Base-by-base conservation (phyloP, 2,113 vertebrate genomes). In the Pomatostomus ruficeps region DNA sequence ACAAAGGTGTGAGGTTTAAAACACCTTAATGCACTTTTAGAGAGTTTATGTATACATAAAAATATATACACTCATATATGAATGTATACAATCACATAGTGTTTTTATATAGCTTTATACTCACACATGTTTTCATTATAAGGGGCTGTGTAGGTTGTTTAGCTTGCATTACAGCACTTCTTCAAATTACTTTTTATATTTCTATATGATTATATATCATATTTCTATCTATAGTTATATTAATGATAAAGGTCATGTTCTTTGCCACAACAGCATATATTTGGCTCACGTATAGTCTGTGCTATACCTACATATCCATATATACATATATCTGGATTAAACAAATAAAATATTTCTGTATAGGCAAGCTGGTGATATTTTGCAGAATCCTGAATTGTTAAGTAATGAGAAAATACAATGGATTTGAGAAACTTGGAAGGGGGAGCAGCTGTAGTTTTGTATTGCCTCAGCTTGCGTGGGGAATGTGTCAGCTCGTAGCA, bases 1-100 rank as follows among this genome's bases (percentile, higher is more conserved):
- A 12, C 35, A 11, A 55, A 70, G 16, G 24, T 46, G 58, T 36
- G 24, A 42, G 24, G 18, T 62, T 71, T 84, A 62, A 78, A 87
- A 42, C 40, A 52, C n/a, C 33, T 55, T 10, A 28, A 58, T 26
- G 11, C 31, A 24, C 38, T 73, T 70, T 16, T 28, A 55, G 25
- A 23, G 5, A 42, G 4, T 40, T 21, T 66, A 4, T 22, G 14
- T 40, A 57, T 35, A 28, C 10, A n/a, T 0, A 38, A 10, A 33
- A 4, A 23, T 4, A 36, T 0, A 62, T 4, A 29, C 1, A 4
- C 6, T 17, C 20, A 25, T 15, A 19, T 36, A 43, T 45, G n/a
- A 46, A 28, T 66, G 6, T 63, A 54, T 67, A 12, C 40, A 49
- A 40, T 31, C n/a, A 26, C 18, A 24, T 5, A 46, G 28, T 28